phyloP scores from a whole-genome alignment of 2,888 invertebrate genomes.

The Balanococcus diminutus region DNA sequence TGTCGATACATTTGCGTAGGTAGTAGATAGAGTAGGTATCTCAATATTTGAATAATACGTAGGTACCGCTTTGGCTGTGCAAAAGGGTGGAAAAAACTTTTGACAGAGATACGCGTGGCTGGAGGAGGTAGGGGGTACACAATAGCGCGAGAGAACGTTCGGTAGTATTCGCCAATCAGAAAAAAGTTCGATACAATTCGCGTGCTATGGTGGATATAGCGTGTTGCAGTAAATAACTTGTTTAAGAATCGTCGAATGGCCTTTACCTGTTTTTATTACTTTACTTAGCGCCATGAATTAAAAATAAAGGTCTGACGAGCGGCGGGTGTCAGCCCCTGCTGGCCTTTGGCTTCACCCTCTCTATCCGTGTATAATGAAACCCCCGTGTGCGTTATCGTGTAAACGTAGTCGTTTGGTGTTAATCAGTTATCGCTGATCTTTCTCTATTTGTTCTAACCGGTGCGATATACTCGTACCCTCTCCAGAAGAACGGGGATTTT shows the following conservation, averaged over 20 bases:
- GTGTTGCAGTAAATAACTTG: constrained; percentile 17
- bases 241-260: constrained; percentile 32
- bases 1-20: neutral
- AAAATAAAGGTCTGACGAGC: neutral
- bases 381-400: neutral
- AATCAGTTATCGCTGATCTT: constrained; percentile 36
- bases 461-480: neutral
- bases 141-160: neutral
- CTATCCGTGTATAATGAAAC: neutral
- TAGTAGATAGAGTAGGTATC: neutral
- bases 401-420: neutral
- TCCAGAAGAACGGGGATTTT: no score
- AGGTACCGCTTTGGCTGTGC: neutral
- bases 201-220: neutral
- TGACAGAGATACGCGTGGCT: neutral
- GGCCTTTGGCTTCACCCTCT: neutral
- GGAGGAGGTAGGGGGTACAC: no score
- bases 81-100: neutral
- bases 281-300: constrained; percentile 40
- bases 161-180: constrained; percentile 27
- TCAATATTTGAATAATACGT: constrained; percentile 14
- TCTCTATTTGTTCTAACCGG: neutral
- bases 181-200: constrained; percentile 31
- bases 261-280: constrained; percentile 29
- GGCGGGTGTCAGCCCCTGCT: neutral